Evolutionary conservation across 1,140 invertebrate species (phyloP).

Genomic region (Saccostrea echinata): DNA sequence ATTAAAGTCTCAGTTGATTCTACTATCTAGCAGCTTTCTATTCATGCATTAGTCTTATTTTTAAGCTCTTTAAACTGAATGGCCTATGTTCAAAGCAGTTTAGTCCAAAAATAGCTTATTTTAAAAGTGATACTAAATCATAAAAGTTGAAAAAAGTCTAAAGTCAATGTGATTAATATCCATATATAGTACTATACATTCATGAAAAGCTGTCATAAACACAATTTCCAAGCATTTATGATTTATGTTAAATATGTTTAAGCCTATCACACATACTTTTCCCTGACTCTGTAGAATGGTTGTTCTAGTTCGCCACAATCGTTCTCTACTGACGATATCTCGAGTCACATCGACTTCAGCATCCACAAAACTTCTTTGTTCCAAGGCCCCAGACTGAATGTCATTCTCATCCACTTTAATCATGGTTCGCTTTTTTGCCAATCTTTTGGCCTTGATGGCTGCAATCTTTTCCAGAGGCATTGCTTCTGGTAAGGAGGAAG

Average conservation of each 20-base stretch:
- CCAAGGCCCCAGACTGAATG: conserved; percentile 82
- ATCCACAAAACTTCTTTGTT: conserved; percentile 93
- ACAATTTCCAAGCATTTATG: too few species aligned
- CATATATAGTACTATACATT: too few species aligned
- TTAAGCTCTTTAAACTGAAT: too few species aligned
- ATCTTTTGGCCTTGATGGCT: conserved; percentile 97
- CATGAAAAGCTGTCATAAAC: too few species aligned
- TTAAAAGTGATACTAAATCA: too few species aligned
- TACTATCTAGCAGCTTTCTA: too few species aligned
- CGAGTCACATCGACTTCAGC: conserved; percentile 97
- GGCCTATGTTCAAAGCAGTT: too few species aligned
- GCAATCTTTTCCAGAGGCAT: conserved; percentile 98
- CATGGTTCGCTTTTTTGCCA: conserved; percentile 97
- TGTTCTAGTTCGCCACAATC: conserved; percentile 96
- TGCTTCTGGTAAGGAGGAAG: conserved; percentile 89
- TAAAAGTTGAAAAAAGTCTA: too few species aligned
- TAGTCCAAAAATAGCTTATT: too few species aligned
- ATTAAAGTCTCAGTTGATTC: too few species aligned
- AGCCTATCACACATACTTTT: conserved; percentile 83
- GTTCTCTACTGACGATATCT: conserved; percentile 95
- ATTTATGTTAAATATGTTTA: neutral
- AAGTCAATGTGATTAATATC: too few species aligned
- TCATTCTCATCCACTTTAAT: conserved; percentile 90
- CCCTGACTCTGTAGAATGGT: conserved; percentile 97
- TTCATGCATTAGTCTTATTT: too few species aligned